phyloP scores from a whole-genome alignment of 2,797 vertebrate genomes.

The Anniella stebbinsi region DNA sequence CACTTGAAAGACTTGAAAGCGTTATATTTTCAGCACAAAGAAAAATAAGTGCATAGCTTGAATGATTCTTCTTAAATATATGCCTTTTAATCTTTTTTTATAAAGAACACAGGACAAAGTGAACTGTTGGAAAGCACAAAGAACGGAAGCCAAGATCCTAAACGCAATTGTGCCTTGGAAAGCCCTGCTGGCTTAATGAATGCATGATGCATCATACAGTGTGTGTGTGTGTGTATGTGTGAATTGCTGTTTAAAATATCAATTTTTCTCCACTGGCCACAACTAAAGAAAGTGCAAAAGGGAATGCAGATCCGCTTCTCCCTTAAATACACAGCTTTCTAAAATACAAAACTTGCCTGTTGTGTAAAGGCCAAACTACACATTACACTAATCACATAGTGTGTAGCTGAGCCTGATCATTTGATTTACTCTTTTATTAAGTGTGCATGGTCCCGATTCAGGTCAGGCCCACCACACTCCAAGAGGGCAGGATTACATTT shows the following conservation, averaged over 20 bases:
- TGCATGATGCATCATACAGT: background rate
- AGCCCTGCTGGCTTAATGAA: background rate
- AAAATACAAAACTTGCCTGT: background rate
- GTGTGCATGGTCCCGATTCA: too few species aligned
- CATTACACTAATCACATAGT: too few species aligned
- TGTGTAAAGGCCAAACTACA: background rate
- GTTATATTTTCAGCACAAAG: slow-evolving; percentile 27
- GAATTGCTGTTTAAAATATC: slow-evolving; percentile 7
- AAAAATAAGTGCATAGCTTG: background rate
- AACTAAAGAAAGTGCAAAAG: background rate
- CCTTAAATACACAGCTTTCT: background rate
- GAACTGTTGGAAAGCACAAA: background rate
- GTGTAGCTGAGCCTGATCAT: too few species aligned
- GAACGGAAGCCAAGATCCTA: background rate
- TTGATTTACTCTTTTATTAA: background rate
- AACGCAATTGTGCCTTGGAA: background rate
- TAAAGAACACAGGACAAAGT: background rate
- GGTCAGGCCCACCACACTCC: too few species aligned
- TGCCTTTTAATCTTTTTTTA: background rate
- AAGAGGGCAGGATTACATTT: too few species aligned
- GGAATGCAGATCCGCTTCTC: background rate
- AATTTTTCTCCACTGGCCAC: background rate
- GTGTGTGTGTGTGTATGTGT: background rate
- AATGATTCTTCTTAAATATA: background rate
- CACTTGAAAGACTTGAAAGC: slow-evolving; percentile 11